These are phyloP conservation scores for Hassar affinis DNA, from an alignment of 2,113 vertebrate genomes.

Conservation along the genomic window DNA sequence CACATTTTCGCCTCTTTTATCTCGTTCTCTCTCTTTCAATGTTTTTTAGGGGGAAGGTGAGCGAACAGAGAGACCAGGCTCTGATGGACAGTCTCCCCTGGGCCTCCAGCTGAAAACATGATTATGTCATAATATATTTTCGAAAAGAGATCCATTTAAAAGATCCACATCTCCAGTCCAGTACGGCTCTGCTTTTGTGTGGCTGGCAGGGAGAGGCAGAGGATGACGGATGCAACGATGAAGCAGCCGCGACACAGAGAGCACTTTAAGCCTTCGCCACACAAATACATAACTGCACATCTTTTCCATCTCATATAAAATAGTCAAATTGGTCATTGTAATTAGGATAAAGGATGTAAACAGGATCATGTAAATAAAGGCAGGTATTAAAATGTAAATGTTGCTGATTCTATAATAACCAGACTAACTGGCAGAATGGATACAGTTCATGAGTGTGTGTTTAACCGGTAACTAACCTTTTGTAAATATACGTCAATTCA, in stretches of 20 bases:
- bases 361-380: neutral
- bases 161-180: slow-evolving; percentile 71
- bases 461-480: neutral
- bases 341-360: neutral
- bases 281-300: slow-evolving; percentile 42
- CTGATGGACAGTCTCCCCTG: slow-evolving; percentile 71
- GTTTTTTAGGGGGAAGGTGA: slow-evolving; percentile 67
- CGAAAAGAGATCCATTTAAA: slow-evolving; percentile 74
- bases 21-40: neutral
- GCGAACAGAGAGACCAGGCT: slow-evolving; percentile 63
- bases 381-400: neutral
- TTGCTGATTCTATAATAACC: neutral
- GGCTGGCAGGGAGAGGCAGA: slow-evolving; percentile 60
- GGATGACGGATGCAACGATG: slow-evolving; percentile 66
- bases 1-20: slow-evolving; percentile 6
- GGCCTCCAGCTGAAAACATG: slow-evolving; percentile 75
- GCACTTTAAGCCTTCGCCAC: slow-evolving; percentile 52
- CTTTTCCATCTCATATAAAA: slow-evolving; percentile 22
- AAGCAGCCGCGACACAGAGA: slow-evolving; percentile 63
- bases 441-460: neutral
- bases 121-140: slow-evolving; percentile 80
- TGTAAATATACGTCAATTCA: neutral
- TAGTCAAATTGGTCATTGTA: slow-evolving; percentile 20
- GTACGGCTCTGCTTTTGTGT: slow-evolving; percentile 67
- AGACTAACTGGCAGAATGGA: neutral